Evolutionary conservation across 1,140 invertebrate genomes (phyloP).

Genomic region (Reticulitermes speratus): DNA sequence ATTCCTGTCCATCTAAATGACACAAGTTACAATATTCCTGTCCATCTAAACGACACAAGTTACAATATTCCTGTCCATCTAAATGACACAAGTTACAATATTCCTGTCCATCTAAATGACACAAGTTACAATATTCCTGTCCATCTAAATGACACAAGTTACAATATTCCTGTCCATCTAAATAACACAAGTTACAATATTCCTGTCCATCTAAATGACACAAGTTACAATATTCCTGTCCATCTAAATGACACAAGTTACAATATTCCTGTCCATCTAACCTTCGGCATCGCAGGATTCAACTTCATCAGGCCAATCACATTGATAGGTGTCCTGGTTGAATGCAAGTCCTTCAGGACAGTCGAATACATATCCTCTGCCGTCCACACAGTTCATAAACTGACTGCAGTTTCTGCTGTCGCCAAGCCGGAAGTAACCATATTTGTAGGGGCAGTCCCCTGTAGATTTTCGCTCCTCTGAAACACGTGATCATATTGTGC

Average conservation of each 20-base stretch:
- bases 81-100: no score
- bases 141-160: neutral
- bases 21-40: no score
- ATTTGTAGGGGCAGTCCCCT: slow-evolving; percentile 80
- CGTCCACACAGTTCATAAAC: slow-evolving; percentile 82
- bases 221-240: neutral
- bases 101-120: slow-evolving; percentile 41
- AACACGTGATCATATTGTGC: slow-evolving; percentile 28
- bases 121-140: neutral
- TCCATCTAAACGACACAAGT: no score
- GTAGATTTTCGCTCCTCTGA: slow-evolving; percentile 64
- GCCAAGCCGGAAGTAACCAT: slow-evolving; percentile 75
- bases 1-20: slow-evolving; percentile 42
- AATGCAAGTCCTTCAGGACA: slow-evolving; percentile 86
- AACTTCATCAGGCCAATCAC: slow-evolving; percentile 86
- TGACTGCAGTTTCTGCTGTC: slow-evolving; percentile 72
- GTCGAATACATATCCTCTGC: slow-evolving; percentile 61
- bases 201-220: no score
- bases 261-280: slow-evolving; percentile 42
- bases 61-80: slow-evolving; percentile 26
- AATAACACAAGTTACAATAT: neutral
- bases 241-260: no score
- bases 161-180: no score
- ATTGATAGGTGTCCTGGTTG: slow-evolving; percentile 70
- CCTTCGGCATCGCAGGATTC: slow-evolving; percentile 74